These are phyloP conservation scores for Drosophila pruinosa DNA, from an alignment of 1,140 invertebrate genomes.

Conservation along the genomic window DNA sequence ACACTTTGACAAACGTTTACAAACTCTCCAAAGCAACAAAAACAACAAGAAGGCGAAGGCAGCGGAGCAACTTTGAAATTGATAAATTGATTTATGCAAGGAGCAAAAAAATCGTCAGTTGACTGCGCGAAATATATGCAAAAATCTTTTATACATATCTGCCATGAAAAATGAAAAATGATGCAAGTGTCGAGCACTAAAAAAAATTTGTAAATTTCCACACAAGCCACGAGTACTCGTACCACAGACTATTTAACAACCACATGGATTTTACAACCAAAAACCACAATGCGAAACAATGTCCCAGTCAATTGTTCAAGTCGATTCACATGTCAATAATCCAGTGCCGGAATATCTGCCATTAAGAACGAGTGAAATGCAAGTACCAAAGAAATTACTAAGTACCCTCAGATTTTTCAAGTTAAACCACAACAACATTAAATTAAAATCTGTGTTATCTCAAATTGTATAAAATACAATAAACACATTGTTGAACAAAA, in stretches of 20 bases:
- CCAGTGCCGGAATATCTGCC: background rate
- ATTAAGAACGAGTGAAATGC: background rate
- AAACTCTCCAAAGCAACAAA: slow-evolving; percentile 62
- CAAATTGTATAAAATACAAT: too few species aligned
- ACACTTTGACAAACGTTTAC: slow-evolving; percentile 79
- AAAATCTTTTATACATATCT: slow-evolving; percentile 37
- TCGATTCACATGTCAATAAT: background rate
- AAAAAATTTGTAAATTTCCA: slow-evolving; percentile 14
- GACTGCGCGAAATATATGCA: slow-evolving; percentile 41
- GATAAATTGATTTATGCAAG: slow-evolving; percentile 79
- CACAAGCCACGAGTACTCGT: background rate
- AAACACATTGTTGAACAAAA: background rate
- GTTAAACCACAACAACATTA: too few species aligned
- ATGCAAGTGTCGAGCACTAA: slow-evolving; percentile 17
- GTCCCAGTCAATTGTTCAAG: slow-evolving; percentile 44
- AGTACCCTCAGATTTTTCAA: too few species aligned
- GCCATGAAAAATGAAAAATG: slow-evolving; percentile 64
- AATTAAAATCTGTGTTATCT: too few species aligned
- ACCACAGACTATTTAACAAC: slow-evolving; percentile 15
- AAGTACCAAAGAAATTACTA: too few species aligned
- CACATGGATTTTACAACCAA: slow-evolving; percentile 41
- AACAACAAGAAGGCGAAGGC: slow-evolving; percentile 35
- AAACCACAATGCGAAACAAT: slow-evolving; percentile 32
- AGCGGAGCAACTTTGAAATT: slow-evolving; percentile 70
- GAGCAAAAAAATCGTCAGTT: slow-evolving; percentile 52